Conservation (phyloP, 2,113 vertebrate genomes). For the Gymnocephalus cernua region DNA sequence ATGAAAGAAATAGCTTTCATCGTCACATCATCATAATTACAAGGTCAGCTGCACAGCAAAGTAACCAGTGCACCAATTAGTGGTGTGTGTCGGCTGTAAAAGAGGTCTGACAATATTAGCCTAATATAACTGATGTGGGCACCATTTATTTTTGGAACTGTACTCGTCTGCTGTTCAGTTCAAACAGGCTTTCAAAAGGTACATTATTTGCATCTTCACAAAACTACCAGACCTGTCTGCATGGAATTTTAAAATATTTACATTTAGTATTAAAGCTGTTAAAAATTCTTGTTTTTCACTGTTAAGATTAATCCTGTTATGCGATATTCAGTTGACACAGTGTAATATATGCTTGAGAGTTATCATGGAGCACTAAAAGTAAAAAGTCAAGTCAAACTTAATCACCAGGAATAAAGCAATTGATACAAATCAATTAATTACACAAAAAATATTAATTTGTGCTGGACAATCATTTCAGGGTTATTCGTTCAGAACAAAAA, state of each 20-base stretch:
- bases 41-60: conserved; percentile 20
- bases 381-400: conserved; percentile 9
- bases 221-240: neutral
- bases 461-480: neutral
- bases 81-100: conserved; percentile 50
- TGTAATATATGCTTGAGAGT: neutral
- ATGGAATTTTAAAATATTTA: neutral
- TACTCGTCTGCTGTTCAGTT: conserved; percentile 5
- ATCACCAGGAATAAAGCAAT: neutral
- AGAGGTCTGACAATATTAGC: conserved; percentile 23
- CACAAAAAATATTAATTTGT: neutral
- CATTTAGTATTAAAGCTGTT: neutral
- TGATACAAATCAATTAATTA: neutral
- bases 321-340: neutral
- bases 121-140: neutral
- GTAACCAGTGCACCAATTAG: conserved; percentile 37
- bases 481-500: neutral
- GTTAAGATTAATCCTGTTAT: neutral
- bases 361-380: neutral
- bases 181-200: neutral
- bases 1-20: conserved; percentile 18
- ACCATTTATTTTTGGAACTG: neutral
- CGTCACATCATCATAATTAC: conserved; percentile 40
- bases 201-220: neutral
- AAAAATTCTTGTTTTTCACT: neutral